Evolutionary conservation across 2,888 invertebrate species (phyloP), one percentile per base, ranked within the genome.

Genomic region (Tenthredo scrophulariae): DNA sequence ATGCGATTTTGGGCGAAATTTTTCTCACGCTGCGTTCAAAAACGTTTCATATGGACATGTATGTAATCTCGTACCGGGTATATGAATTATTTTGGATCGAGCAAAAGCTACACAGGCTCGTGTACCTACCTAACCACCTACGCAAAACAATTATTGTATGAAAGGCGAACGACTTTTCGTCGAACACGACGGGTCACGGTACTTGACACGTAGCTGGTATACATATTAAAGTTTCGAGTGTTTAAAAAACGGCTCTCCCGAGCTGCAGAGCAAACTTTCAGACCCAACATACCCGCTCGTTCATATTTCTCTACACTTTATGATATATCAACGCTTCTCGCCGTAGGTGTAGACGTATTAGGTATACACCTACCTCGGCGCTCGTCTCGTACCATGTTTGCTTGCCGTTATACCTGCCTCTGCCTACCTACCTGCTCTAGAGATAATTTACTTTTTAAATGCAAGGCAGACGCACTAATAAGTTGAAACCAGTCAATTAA

Each of bases 401-500:
- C 40, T 29, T 10, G 75, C 18, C 46, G 74, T 74, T 74, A 62
- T 62, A 26, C 62, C 37, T 37, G 29, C n/a, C 33, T 18, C 22
- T 43, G 18, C 6, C 40, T 40, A 37, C 72, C 75, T 29, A 26
- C 50, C 29, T 29, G 75, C 50, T 29, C 75, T 50, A 10, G 58
- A 22, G 83, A 83, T 86, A 86, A 87, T 86, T 86, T 74, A 86
- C 84, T 86, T 86, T 85, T 85, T 84, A 87, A 86, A 87, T 85
- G 87, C 86, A 65, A 50, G 85, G 62, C 89, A 89, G 89, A 89
- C 89, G 89, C 88, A 90, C 90, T 91, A 91, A 92, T 92, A 91
- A 91, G 90, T 91, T 89, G 88, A 89, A 91, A 91, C 90, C 90
- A 90, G 91, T 91, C 90, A 92, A 92, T 92, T 92, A 92, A 89